Evolutionary conservation across 2,113 vertebrate genomes (phyloP).

Genomic region (Archocentrus centrarchus): DNA sequence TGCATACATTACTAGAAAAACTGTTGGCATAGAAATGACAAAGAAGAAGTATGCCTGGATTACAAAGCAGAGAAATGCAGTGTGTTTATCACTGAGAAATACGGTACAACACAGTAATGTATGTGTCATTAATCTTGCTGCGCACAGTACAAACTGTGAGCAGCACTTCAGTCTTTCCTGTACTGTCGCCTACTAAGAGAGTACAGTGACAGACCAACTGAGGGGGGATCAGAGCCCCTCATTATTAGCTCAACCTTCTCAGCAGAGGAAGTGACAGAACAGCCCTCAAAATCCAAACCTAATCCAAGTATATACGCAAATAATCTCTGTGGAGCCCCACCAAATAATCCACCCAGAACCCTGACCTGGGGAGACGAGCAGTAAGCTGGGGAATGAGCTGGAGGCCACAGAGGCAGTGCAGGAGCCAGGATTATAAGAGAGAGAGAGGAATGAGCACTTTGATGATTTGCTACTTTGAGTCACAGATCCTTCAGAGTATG

Average conservation of each 20-base stretch:
- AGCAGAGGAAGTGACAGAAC: slow-evolving; percentile 64
- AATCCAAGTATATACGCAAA: slow-evolving; percentile 68
- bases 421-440: slow-evolving; percentile 60
- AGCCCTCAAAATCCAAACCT: slow-evolving; percentile 68
- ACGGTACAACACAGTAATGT: slow-evolving; percentile 34
- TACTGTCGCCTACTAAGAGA: slow-evolving; percentile 34
- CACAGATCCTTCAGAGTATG: slow-evolving; percentile 44
- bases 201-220: slow-evolving; percentile 55
- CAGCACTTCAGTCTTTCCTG: slow-evolving; percentile 41
- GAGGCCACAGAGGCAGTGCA: slow-evolving; percentile 44
- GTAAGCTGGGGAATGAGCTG: slow-evolving; percentile 48
- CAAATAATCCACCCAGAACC: slow-evolving; percentile 67
- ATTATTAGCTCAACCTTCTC: slow-evolving; percentile 76
- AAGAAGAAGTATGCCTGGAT: slow-evolving; percentile 24
- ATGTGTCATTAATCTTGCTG: slow-evolving; percentile 67
- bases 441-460: slow-evolving; percentile 60
- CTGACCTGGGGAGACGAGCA: slow-evolving; percentile 55
- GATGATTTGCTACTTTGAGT: slow-evolving; percentile 67
- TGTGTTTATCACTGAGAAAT: slow-evolving; percentile 57
- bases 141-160: slow-evolving; percentile 32
- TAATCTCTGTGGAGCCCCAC: slow-evolving; percentile 70
- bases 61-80: slow-evolving; percentile 34
- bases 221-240: slow-evolving; percentile 58
- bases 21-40: slow-evolving; percentile 37
- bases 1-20: slow-evolving; percentile 26